Base-by-base conservation (phyloP, 2,888 invertebrate species). In the Diploptera punctata region DNA sequence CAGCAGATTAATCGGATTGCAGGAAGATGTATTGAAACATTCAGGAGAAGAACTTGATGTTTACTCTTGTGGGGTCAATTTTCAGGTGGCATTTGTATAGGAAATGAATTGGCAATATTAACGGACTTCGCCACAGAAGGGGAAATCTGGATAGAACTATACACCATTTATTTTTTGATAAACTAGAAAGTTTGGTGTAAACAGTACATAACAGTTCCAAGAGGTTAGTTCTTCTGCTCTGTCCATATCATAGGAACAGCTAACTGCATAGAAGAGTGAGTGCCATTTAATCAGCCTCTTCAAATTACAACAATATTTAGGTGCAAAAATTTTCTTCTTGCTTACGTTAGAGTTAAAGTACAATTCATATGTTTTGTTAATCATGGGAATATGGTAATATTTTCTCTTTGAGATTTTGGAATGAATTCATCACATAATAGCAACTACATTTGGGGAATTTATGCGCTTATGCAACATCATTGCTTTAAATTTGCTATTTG, bases 171-270 rank as follows among this genome's bases (percentile, higher is more conserved):
- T 13, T 13, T 38, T 38, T 9, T 9, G 38, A 38, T 9, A 38
- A 38, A 13, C 38, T 13, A 13, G 13, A 13, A 38, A 9, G 5
- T 38, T 38, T 9, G 38, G 5, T 38, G 13, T 9, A 38, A 5
- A 38, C 7, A 38, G 13, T n/a, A n/a, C n/a, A 38, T 38, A 38
- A 38, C 13, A 38, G 38, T n/a, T 38, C 38, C 38, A 38, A 38
- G 38, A 38, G 7, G 13, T n/a, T 57, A n/a, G 24, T 57, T n/a
- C 57, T 57, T 57, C 57, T 57, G 57, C 7, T 57, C 24, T 24
- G 18, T 21, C 57, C 57, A 19, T 9, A 57, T 19, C 57, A 57
- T 24, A 1, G 2, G 57, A 24, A 57, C 57, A 10, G 9, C 7
- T 13, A 57, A 57, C 2, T 2, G 24, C 24, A 57, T 57, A 10